These are phyloP conservation scores for Caenorhabditis virilis DNA, from an alignment of 2,888 invertebrate species.

Conservation along the genomic window DNA sequence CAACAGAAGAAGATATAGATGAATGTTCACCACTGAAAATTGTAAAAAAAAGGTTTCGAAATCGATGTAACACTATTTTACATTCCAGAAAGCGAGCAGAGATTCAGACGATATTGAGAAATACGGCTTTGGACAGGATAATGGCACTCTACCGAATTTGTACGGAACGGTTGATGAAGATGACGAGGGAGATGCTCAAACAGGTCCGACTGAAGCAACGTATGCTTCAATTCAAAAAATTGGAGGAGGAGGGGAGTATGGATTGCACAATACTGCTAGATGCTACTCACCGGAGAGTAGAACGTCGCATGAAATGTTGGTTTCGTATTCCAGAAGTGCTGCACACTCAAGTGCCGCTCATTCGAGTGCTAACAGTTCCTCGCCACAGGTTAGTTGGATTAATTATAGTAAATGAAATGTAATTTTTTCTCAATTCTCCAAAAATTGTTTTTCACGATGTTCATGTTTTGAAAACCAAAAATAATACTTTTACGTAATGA, in stretches of 20 bases:
- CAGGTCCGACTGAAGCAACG: constrained; percentile 31
- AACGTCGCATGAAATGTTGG: constrained; percentile 49
- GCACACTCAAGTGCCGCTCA: constrained; percentile 36
- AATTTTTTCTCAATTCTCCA: too few relatives aligned
- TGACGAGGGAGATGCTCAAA: constrained; percentile 10
- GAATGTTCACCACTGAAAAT: constrained; percentile 48
- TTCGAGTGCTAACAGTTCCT: constrained; percentile 33
- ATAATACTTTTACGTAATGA: too few relatives aligned
- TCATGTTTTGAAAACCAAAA: too few relatives aligned
- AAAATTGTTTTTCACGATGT: too few relatives aligned
- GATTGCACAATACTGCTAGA: constrained; percentile 39
- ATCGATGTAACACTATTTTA: constrained; percentile 15
- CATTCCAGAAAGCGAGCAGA: constrained; percentile 27
- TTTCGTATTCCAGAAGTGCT: constrained; percentile 37
- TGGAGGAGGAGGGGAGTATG: constrained; percentile 21
- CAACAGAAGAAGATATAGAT: constrained; percentile 38
- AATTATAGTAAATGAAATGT: too few relatives aligned
- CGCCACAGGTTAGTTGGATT: constrained; percentile 44
- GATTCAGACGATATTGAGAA: constrained; percentile 17
- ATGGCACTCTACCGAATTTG: constrained; percentile 42
- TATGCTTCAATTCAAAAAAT: constrained; percentile 32
- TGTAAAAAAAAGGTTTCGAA: constrained; percentile 24
- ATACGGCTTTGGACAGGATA: constrained; percentile 17
- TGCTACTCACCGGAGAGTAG: constrained; percentile 52
- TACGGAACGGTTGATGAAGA: constrained; percentile 48